These are phyloP conservation scores for Amblyraja radiata DNA, from an alignment of 2,797 vertebrate species.

Conservation along the genomic window DNA sequence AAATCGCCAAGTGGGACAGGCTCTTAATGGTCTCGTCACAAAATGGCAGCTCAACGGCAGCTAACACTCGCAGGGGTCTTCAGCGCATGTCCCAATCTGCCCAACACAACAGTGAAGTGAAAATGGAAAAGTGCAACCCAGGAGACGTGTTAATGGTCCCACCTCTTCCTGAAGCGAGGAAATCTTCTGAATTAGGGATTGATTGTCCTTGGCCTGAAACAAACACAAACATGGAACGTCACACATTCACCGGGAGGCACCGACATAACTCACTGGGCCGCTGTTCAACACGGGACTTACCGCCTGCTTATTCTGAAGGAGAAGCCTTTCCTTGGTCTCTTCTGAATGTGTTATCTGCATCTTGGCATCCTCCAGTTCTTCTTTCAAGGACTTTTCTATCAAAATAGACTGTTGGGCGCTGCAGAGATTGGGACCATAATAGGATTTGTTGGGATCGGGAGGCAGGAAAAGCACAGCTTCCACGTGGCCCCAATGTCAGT, in stretches of 20 bases:
- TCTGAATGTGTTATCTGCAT: slow-evolving; percentile 62
- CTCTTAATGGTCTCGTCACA: no score
- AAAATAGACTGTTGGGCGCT: slow-evolving; percentile 72
- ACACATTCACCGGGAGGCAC: not conserved
- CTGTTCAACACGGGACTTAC: slow-evolving; percentile 52
- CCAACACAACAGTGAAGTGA: not conserved
- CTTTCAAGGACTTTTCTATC: slow-evolving; percentile 73
- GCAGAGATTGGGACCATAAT: slow-evolving; percentile 38
- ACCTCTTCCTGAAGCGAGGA: slow-evolving; percentile 80
- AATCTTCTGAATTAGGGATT: slow-evolving; percentile 68
- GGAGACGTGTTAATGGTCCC: slow-evolving; percentile 37
- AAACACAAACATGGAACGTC: not conserved
- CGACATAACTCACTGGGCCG: not conserved
- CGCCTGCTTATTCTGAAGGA: slow-evolving; percentile 67
- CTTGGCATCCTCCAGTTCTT: slow-evolving; percentile 86
- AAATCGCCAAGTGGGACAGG: no score
- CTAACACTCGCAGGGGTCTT: no score
- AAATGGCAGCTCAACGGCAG: not conserved
- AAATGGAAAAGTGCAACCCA: not conserved
- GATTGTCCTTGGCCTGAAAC: slow-evolving; percentile 76
- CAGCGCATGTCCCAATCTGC: not conserved
- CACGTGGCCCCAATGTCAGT: no score
- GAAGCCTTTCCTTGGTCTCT: slow-evolving; percentile 59
- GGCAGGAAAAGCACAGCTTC: no score
- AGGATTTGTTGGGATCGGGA: not conserved